Conservation (phyloP, 1,140 invertebrate genomes). For the Drosophila lini region DNA sequence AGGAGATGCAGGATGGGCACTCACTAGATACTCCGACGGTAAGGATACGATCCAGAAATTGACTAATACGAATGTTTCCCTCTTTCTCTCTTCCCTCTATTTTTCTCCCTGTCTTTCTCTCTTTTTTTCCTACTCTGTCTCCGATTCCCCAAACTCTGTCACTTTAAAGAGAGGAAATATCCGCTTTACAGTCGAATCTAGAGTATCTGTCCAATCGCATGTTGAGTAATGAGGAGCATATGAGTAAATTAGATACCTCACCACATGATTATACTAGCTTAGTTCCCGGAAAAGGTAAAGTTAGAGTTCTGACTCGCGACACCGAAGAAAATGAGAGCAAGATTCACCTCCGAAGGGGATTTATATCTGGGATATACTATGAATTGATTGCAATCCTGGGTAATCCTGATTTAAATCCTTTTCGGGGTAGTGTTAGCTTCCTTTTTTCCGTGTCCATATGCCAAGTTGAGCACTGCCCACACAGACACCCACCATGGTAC, state of each 20-base stretch:
- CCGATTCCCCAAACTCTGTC: neutral
- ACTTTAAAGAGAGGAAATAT: conserved; percentile 85
- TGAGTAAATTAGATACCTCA: conserved; percentile 79
- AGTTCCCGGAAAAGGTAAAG: conserved; percentile 80
- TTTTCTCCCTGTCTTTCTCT: conserved; percentile 51
- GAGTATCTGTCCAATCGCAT: conserved; percentile 85
- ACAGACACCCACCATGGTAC: conserved; percentile 11
- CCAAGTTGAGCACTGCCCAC: conserved; percentile 6
- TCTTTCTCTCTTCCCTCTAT: conserved; percentile 42
- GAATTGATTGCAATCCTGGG: neutral
- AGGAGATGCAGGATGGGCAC: conserved; percentile 42
- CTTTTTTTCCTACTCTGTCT: neutral
- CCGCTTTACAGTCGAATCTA: conserved; percentile 86
- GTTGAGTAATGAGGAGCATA: conserved; percentile 78
- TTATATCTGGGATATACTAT: neutral
- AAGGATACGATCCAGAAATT: conserved; percentile 39
- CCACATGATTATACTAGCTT: conserved; percentile 77
- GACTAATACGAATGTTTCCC: conserved; percentile 49
- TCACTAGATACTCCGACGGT: conserved; percentile 42
- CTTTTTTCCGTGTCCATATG: neutral
- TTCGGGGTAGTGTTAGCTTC: neutral
- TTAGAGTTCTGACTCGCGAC: neutral
- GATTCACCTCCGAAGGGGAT: neutral
- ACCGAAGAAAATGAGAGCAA: neutral
- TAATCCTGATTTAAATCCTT: too few species aligned